Percentiles rank a stretch among this genome's conserved stretches.
Evolutionary conservation across 2,797 vertebrate genomes (phyloP).

Genomic region (Onychomys leucogaster): DNA sequence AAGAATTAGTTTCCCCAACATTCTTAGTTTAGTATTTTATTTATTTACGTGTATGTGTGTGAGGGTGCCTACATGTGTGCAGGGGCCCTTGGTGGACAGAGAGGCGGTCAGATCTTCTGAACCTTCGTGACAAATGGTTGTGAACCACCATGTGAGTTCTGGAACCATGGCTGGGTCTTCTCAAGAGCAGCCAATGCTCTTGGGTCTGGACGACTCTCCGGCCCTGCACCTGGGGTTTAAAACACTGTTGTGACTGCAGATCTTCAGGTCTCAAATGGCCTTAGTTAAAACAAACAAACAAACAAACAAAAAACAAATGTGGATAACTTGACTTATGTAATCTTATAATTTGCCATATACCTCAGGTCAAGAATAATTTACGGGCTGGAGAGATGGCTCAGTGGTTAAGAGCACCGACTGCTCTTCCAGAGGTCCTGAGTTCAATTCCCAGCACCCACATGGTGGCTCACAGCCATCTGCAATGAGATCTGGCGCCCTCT

Average conservation of each 20-base stretch:
- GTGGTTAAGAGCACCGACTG: no score
- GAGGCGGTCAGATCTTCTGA: not conserved
- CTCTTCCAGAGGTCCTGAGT: no score
- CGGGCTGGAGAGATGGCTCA: no score
- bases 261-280: not conserved
- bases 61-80: not conserved
- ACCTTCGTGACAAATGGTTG: not conserved
- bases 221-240: not conserved
- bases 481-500: no score
- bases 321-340: not conserved
- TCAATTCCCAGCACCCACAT: no score
- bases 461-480: no score
- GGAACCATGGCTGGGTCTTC: not conserved
- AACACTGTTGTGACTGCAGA: not conserved
- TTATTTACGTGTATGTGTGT: not conserved
- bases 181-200: not conserved
- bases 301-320: not conserved
- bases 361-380: conserved; percentile 7
- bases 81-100: not conserved
- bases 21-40: not conserved
- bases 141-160: no score
- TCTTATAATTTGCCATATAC: not conserved
- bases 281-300: not conserved
- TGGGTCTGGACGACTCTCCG: not conserved
- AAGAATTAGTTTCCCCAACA: not conserved